Evolutionary conservation across 2,888 invertebrate species (phyloP), one percentile per base, ranked within the genome.

Genomic region (Drosophila affinis): DNA sequence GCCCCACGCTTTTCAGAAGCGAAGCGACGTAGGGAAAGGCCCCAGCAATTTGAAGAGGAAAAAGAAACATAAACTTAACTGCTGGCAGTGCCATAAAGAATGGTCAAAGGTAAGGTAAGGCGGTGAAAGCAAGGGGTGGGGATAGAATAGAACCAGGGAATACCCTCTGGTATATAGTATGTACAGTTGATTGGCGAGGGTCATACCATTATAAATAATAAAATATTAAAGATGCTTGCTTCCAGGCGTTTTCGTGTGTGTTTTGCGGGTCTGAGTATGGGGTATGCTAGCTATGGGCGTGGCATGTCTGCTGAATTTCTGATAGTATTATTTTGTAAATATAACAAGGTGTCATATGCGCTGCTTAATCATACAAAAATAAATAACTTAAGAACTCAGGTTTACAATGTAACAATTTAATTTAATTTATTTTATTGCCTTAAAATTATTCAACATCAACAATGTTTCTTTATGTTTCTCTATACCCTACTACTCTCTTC

Each of bases 391-490:
- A 77, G 81, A 84, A 81, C 83, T 83, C 75, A 84, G 79, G 75
- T 76, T 84, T 79, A 83, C 86, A 86, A 79, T 83, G 47, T 67
- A 83, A 83, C 83, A 83, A 83, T 86, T 86, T 77, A 70, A 85
- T 85, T 82, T 82, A 79, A 70, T 79, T 78, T 72, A 51, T 60
- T 61, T 67, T 76, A 72, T 81, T 71, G 75, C 67, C 85, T 85
- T 85, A 85, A 85, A 85, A 85, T 75, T 85, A 85, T 85, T 85
- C 74, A 85, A 85, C 85, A 84, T 85, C 74, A 85, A 85, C 85
- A 85, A 87, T 87, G 80, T 87, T 81, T 70, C 47, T 57, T 64
- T 69, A 55, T 45, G 24, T 72, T 63, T 72, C 45, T 59, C 56
- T 68, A 48, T 67, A 44, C 46, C 52, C 49, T 75, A 60, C 39